phyloP scores from a whole-genome alignment of 2,113 vertebrate genomes.

The Gracilinanus agilis region DNA sequence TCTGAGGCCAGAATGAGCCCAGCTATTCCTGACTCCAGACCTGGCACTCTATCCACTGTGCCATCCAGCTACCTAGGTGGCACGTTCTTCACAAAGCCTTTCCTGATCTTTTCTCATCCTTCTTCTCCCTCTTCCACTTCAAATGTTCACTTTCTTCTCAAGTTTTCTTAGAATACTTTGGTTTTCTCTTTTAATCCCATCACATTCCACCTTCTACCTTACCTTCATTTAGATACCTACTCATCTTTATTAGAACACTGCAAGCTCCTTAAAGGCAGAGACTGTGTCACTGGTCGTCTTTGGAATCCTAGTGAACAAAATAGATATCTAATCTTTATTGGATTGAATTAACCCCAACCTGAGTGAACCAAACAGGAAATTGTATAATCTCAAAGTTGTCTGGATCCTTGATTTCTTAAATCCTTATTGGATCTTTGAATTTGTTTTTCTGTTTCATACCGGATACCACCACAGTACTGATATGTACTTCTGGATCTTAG shows the following conservation, averaged over 20 bases:
- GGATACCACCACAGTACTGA: neutral
- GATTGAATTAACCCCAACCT: neutral
- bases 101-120: neutral
- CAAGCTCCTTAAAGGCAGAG: neutral
- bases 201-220: neutral
- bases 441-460: neutral
- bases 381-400: neutral
- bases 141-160: neutral
- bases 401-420: neutral
- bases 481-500: neutral
- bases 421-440: neutral
- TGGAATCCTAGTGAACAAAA: neutral
- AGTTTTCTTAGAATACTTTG: neutral
- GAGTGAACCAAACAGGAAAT: neutral
- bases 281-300: neutral
- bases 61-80: neutral
- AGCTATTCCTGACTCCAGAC: no score
- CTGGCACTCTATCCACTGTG: no score
- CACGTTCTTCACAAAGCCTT: neutral
- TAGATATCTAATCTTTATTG: neutral
- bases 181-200: neutral
- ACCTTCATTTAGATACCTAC: neutral
- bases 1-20: no score
- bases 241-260: neutral
- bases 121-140: neutral